Evolutionary conservation across 1,140 invertebrate genomes (phyloP).

Genomic region (Atta colombica): DNA sequence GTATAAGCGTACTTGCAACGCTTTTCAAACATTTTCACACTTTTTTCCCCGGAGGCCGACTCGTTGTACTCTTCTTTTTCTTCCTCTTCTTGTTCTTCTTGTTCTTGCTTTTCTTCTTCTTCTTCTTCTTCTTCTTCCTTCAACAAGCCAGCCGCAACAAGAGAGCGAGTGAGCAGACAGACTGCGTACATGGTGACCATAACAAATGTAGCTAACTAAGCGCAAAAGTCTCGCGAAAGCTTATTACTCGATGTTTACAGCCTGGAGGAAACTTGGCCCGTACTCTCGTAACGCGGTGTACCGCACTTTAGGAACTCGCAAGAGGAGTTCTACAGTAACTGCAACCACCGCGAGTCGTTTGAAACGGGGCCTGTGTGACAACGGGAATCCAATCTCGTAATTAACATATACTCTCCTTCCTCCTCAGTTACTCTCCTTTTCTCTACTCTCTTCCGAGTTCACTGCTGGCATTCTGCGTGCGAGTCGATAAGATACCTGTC

Average conservation of each 20-base stretch:
- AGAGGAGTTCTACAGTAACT: slow-evolving; percentile 63
- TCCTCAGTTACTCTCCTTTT: neutral
- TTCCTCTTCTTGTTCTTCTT: neutral
- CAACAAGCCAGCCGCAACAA: no score
- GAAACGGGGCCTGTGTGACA: slow-evolving; percentile 63
- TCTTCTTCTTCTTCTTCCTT: neutral
- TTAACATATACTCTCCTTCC: slow-evolving; percentile 66
- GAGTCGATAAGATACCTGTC: neutral
- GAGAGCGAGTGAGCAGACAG: neutral
- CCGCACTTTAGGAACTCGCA: slow-evolving; percentile 67
- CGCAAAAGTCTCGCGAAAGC: slow-evolving; percentile 74
- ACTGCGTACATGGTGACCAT: slow-evolving; percentile 38
- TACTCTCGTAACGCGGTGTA: slow-evolving; percentile 41
- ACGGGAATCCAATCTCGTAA: slow-evolving; percentile 68
- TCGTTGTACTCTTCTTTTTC: neutral
- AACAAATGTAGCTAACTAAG: slow-evolving; percentile 74
- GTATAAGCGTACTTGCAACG: neutral
- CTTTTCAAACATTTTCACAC: slow-evolving; percentile 49
- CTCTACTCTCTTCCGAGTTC: neutral
- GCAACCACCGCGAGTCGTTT: slow-evolving; percentile 60
- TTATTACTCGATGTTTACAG: slow-evolving; percentile 76
- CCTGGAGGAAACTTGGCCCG: slow-evolving; percentile 68
- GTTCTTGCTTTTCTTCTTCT: slow-evolving; percentile 1
- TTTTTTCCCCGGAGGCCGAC: slow-evolving; percentile 17
- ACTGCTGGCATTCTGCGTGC: neutral